phyloP scores from a whole-genome alignment of 2,888 invertebrate species.

The Sphaeridia pumilis region DNA sequence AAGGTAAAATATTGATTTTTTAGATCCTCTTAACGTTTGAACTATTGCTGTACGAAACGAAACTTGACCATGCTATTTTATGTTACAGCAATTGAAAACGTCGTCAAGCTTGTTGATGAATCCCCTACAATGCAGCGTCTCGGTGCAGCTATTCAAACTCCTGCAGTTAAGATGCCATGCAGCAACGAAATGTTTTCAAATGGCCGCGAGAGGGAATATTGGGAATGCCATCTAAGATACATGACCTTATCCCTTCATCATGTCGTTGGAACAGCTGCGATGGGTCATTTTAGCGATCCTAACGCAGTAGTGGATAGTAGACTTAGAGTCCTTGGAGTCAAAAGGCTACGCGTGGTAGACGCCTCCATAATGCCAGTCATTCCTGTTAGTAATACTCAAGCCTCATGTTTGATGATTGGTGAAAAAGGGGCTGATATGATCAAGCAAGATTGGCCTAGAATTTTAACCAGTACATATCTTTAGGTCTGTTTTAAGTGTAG shows the following conservation, averaged over 20 bases:
- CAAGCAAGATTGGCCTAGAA: conserved; percentile 18
- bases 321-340: conserved; percentile 6
- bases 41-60: too few species aligned
- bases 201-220: too few species aligned
- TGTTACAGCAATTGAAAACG: too few species aligned
- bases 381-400: conserved; percentile 18
- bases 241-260: conserved; percentile 8
- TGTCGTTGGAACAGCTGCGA: conserved; percentile 5
- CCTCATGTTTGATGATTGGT: conserved; percentile 17
- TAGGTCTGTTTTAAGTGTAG: too few species aligned
- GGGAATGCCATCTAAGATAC: background rate
- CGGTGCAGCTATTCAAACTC: too few species aligned
- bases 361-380: conserved; percentile 18
- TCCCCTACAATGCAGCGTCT: too few species aligned
- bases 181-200: too few species aligned
- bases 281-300: conserved; percentile 4
- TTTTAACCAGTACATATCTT: too few species aligned
- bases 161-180: too few species aligned
- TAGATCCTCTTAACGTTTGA: too few species aligned
- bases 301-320: conserved; percentile 5
- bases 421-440: conserved; percentile 21
- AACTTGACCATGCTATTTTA: too few species aligned
- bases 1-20: conserved; percentile 24
- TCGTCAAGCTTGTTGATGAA: too few species aligned
- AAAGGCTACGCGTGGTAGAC: conserved; percentile 9